A percentile compares a stretch with the other conserved stretches of the same genome.
Evolutionary conservation across 2,113 vertebrate species (phyloP).

Genomic region (Felis catus): DNA sequence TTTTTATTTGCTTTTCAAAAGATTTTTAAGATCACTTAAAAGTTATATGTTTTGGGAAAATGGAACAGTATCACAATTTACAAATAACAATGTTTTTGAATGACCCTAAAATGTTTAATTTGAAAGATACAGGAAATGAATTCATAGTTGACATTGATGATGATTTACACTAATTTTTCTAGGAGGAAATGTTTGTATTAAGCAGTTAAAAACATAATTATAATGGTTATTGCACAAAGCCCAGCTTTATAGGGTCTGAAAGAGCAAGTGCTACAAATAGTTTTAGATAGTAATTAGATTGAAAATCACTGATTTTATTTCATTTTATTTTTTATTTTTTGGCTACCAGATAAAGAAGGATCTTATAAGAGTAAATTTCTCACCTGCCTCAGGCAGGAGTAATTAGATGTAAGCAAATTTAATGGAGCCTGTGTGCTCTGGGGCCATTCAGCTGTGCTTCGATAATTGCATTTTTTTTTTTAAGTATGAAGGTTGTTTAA

Average conservation of each 20-base stretch:
- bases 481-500: conserved; percentile 88
- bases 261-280: conserved; percentile 87
- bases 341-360: conserved; percentile 90
- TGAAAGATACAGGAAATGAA: conserved; percentile 35
- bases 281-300: conserved; percentile 91
- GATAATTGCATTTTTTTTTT: conserved; percentile 93
- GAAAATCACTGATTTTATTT: conserved; percentile 81
- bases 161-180: conserved; percentile 75
- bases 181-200: conserved; percentile 77
- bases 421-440: conserved; percentile 87
- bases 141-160: conserved; percentile 63
- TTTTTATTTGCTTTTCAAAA: conserved; percentile 51
- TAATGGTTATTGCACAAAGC: conserved; percentile 81
- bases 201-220: conserved; percentile 73
- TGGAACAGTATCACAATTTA: neutral
- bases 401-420: conserved; percentile 94
- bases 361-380: conserved; percentile 92
- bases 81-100: conserved; percentile 18
- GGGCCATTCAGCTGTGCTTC: conserved; percentile 87
- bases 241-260: conserved; percentile 81
- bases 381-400: conserved; percentile 90
- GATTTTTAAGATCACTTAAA: neutral
- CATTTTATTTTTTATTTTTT: conserved; percentile 77
- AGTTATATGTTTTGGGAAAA: neutral
- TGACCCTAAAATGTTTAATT: conserved; percentile 47